Evolutionary conservation across 2,797 vertebrate species (phyloP).

Genomic region (Chelonia mydas): DNA sequence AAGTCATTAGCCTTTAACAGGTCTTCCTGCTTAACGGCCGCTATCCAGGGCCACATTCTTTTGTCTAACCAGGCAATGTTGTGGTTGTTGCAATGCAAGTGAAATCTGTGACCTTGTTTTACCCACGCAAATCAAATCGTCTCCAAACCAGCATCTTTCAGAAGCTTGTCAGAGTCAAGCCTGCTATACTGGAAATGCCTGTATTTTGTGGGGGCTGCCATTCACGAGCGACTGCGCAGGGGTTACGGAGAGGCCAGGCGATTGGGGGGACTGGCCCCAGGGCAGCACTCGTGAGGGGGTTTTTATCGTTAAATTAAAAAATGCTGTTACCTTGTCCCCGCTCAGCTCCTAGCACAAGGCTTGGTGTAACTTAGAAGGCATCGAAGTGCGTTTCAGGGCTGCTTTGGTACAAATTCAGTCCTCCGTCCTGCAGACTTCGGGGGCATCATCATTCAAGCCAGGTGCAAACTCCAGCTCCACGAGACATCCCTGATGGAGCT

Average conservation of each 20-base stretch:
- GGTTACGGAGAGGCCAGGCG: not conserved
- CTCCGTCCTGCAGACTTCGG: not conserved
- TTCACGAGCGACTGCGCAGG: not conserved
- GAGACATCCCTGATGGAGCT: too few relatives aligned
- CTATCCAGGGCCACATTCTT: not conserved
- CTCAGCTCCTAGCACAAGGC: not conserved
- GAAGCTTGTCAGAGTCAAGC: conserved; percentile 57
- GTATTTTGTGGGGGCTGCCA: not conserved
- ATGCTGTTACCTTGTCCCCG: not conserved
- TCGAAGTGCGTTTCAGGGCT: too few relatives aligned
- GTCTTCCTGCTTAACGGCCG: not conserved
- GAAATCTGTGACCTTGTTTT: conserved; percentile 39
- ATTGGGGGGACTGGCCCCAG: too few relatives aligned
- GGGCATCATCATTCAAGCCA: too few relatives aligned
- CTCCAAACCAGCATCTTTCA: not conserved
- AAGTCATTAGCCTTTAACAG: not conserved
- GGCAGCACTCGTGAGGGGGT: too few relatives aligned
- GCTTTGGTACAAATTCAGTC: too few relatives aligned
- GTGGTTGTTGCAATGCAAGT: not conserved
- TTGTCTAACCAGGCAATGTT: not conserved
- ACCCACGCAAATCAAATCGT: conserved; percentile 1
- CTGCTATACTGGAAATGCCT: not conserved
- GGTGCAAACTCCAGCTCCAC: too few relatives aligned
- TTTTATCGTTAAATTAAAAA: not conserved
- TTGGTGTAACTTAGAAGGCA: too few relatives aligned